Conservation (phyloP, 2,888 invertebrate species). For the Zootermopsis nevadensis region DNA sequence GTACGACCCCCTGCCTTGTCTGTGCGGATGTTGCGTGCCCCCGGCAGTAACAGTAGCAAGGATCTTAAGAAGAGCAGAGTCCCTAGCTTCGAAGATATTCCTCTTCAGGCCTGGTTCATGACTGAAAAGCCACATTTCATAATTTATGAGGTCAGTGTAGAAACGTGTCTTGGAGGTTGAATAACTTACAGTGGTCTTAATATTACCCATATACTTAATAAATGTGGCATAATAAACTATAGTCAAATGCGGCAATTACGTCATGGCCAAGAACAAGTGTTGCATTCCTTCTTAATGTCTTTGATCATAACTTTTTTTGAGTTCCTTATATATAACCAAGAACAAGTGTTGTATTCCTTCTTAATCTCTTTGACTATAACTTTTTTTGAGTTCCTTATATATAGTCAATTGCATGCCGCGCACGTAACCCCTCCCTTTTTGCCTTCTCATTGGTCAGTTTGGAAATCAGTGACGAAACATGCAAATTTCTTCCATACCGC, state of each 20-base stretch:
- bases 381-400: constrained; percentile 28
- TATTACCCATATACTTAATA: not conserved
- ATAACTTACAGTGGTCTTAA: no score
- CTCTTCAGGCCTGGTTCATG: not conserved
- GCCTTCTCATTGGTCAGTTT: constrained; percentile 44
- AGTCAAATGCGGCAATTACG: no score
- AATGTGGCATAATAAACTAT: no score
- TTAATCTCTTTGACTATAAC: constrained; percentile 35
- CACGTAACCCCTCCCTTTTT: constrained; percentile 41
- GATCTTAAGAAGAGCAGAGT: constrained; percentile 11
- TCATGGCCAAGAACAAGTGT: no score
- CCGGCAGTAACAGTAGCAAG: constrained; percentile 7
- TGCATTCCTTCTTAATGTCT: no score
- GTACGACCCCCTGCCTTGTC: not conserved
- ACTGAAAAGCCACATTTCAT: not conserved
- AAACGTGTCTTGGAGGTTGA: not conserved
- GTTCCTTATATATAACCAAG: not conserved
- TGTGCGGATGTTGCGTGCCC: constrained; percentile 37
- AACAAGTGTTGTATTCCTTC: not conserved
- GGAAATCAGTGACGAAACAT: constrained; percentile 52
- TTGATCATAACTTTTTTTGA: not conserved
- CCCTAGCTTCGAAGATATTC: not conserved
- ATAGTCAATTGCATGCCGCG: constrained; percentile 13
- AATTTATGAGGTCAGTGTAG: not conserved
- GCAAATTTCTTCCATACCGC: constrained; percentile 52